phyloP scores from a whole-genome alignment of 2,888 invertebrate genomes.

The Parnassius orleans region DNA sequence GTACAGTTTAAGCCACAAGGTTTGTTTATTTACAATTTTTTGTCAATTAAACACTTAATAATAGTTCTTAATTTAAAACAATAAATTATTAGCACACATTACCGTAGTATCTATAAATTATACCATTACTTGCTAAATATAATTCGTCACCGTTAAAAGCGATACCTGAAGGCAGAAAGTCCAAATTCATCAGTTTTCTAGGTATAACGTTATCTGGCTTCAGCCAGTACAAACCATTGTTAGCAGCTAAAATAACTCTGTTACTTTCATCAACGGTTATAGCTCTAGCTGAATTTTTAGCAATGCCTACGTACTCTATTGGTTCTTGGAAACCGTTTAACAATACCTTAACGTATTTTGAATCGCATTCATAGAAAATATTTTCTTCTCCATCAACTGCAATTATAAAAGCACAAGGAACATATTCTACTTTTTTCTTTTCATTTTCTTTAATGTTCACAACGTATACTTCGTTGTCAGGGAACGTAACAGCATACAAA shows the following conservation, averaged over 20 bases:
- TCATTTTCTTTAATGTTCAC: slow-evolving; percentile 58
- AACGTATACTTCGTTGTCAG: slow-evolving; percentile 61
- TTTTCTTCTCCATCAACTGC: slow-evolving; percentile 65
- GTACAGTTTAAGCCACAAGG: too few relatives aligned
- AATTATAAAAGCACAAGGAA: slow-evolving; percentile 67
- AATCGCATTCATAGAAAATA: slow-evolving; percentile 70
- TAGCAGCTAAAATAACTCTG: slow-evolving; percentile 59
- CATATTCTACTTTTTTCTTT: slow-evolving; percentile 53
- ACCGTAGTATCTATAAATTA: slow-evolving; percentile 59
- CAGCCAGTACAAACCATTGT: slow-evolving; percentile 66
- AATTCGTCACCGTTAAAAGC: slow-evolving; percentile 51
- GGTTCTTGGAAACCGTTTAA: slow-evolving; percentile 68
- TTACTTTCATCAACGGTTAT: slow-evolving; percentile 49
- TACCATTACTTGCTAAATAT: slow-evolving; percentile 58
- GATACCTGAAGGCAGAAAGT: slow-evolving; percentile 62
- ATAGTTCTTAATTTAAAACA: neutral
- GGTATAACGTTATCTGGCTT: slow-evolving; percentile 62
- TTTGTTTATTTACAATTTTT: too few relatives aligned
- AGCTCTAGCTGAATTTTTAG: slow-evolving; percentile 64
- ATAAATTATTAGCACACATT: slow-evolving; percentile 38
- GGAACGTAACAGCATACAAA: slow-evolving; percentile 61
- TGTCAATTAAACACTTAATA: neutral
- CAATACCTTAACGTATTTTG: slow-evolving; percentile 68
- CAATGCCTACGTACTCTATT: slow-evolving; percentile 66
- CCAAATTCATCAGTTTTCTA: slow-evolving; percentile 64